These are phyloP conservation scores for Aethes cnicana DNA, from an alignment of 2,888 invertebrate species.

Conservation along the genomic window DNA sequence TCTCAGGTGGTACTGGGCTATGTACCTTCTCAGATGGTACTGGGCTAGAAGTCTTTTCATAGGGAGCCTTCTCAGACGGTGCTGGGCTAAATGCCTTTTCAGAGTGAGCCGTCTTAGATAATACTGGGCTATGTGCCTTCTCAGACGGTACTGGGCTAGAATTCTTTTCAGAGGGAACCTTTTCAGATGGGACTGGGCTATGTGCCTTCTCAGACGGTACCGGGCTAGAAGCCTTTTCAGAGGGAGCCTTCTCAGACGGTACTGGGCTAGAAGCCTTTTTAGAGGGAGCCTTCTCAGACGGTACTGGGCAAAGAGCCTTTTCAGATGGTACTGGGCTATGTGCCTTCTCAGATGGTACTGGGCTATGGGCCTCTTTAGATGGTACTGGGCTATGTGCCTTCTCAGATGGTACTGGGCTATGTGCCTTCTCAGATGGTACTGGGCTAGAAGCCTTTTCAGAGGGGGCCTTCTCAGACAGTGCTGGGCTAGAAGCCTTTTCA, in stretches of 20 bases:
- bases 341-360: neutral
- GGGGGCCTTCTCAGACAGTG: neutral
- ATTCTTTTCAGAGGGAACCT: constrained; percentile 14
- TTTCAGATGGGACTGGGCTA: no score
- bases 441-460: neutral
- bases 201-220: no score
- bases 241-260: constrained; percentile 19
- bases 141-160: constrained; percentile 22
- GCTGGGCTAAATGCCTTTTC: neutral
- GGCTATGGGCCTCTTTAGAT: constrained; percentile 18
- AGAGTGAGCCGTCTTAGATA: neutral
- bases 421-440: neutral
- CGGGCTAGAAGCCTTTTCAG: neutral
- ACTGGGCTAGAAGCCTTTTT: constrained; percentile 25
- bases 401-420: constrained; percentile 14
- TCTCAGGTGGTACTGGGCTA: constrained; percentile 11
- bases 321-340: no score
- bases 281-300: neutral
- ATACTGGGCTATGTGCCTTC: neutral
- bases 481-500: constrained; percentile 16
- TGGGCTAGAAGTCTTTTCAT: neutral
- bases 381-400: no score
- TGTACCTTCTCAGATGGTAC: constrained; percentile 28
- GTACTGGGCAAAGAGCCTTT: neutral
- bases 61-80: neutral